A percentile compares a stretch with the other conserved stretches of the same genome.
phyloP scores from a whole-genome alignment of 2,888 invertebrate species.

The Calameuta pallipes region DNA sequence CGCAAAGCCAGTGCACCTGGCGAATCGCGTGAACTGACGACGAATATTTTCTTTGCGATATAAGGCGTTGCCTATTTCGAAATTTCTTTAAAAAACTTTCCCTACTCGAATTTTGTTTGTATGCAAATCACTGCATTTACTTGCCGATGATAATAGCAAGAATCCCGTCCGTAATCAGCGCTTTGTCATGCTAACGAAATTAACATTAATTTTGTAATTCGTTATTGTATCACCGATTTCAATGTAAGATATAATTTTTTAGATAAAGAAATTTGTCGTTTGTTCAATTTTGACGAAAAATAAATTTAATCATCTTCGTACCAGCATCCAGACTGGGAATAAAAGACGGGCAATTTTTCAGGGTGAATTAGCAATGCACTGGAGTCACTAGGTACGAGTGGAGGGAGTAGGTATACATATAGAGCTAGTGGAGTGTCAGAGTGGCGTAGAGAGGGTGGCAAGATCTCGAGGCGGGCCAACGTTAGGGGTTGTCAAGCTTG shows the following conservation, averaged over 20 bases:
- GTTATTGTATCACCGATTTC: too few relatives aligned
- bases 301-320: not conserved
- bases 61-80: too few relatives aligned
- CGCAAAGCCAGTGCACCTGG: not conserved
- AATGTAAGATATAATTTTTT: too few relatives aligned
- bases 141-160: too few relatives aligned
- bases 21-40: too few relatives aligned
- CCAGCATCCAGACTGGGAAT: not conserved
- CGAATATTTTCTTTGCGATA: too few relatives aligned
- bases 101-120: too few relatives aligned
- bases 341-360: not conserved
- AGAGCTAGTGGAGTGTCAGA: not conserved
- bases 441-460: not conserved
- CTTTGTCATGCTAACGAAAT: not conserved
- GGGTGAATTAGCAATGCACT: not conserved
- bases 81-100: too few relatives aligned
- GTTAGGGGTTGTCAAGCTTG: not conserved
- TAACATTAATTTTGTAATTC: not conserved
- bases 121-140: too few relatives aligned
- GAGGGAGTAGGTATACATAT: not conserved
- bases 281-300: not conserved
- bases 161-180: too few relatives aligned
- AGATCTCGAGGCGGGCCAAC: conserved; percentile 3
- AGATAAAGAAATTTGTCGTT: not conserved
- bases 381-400: not conserved